phyloP scores from a whole-genome alignment of 2,888 invertebrate genomes.

The Terebella lapidaria region DNA sequence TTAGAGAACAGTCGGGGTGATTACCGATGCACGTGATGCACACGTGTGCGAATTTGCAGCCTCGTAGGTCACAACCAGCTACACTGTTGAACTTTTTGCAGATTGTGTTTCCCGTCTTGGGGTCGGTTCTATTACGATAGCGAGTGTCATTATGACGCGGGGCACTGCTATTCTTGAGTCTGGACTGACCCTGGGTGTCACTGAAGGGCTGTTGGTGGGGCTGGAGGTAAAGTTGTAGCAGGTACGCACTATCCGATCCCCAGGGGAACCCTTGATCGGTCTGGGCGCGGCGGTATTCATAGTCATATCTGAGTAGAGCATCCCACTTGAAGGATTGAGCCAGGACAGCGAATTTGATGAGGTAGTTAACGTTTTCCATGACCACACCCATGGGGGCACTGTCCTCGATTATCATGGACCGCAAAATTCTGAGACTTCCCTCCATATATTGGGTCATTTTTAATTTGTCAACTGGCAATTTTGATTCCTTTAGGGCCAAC shows the following conservation, averaged over 20 bases:
- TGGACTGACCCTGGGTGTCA: neutral
- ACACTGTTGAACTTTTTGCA: neutral
- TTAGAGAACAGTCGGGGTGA: neutral
- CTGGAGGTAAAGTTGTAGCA: neutral
- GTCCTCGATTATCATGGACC: neutral
- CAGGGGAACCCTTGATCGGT: neutral
- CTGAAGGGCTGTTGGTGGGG: neutral
- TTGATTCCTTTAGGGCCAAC: neutral
- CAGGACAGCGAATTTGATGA: neutral
- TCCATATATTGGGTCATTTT: neutral
- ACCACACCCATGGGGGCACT: neutral
- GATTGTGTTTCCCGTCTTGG: neutral
- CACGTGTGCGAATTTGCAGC: neutral
- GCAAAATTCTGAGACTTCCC: neutral
- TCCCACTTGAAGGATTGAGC: neutral
- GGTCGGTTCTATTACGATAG: neutral
- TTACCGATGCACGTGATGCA: neutral
- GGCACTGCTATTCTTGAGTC: neutral
- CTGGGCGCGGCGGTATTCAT: too few species aligned
- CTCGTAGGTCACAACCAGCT: neutral
- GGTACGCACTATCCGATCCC: neutral
- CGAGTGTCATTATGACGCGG: neutral
- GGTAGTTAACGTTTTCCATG: neutral
- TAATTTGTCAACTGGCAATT: neutral
- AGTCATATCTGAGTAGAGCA: neutral